These are phyloP conservation scores for Pyrocephalus nanus DNA, from an alignment of 2,797 vertebrate genomes.

Conservation along the genomic window DNA sequence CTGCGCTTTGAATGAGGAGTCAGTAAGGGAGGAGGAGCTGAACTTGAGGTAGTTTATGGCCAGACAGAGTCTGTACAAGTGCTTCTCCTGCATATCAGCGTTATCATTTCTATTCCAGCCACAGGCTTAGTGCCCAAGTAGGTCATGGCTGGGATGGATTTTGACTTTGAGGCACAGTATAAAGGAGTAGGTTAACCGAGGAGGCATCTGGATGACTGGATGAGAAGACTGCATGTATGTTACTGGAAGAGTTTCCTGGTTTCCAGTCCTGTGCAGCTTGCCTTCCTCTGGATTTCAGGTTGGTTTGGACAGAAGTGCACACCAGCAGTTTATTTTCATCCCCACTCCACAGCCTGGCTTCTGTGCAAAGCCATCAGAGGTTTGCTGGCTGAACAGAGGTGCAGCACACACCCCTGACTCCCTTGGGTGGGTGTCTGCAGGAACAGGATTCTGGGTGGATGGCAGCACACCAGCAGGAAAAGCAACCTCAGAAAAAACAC, in stretches of 20 bases:
- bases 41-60: background rate
- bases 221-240: background rate
- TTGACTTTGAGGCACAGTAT: background rate
- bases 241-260: background rate
- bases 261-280: background rate
- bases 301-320: rapidly evolving
- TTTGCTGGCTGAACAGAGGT: background rate
- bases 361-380: background rate
- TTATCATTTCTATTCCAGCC: background rate
- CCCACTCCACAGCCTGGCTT: background rate
- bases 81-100: background rate
- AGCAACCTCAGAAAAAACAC: background rate
- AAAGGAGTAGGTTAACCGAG: background rate
- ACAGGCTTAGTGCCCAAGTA: background rate
- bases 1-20: background rate
- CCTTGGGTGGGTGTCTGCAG: background rate
- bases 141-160: background rate
- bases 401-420: rapidly evolving
- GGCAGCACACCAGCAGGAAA: background rate
- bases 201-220: background rate
- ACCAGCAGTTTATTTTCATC: background rate
- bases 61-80: background rate
- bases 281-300: background rate
- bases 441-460: background rate
- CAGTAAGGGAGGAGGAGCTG: background rate